phyloP scores from a whole-genome alignment of 2,797 vertebrate genomes.

The Sebastes hubbsi region DNA sequence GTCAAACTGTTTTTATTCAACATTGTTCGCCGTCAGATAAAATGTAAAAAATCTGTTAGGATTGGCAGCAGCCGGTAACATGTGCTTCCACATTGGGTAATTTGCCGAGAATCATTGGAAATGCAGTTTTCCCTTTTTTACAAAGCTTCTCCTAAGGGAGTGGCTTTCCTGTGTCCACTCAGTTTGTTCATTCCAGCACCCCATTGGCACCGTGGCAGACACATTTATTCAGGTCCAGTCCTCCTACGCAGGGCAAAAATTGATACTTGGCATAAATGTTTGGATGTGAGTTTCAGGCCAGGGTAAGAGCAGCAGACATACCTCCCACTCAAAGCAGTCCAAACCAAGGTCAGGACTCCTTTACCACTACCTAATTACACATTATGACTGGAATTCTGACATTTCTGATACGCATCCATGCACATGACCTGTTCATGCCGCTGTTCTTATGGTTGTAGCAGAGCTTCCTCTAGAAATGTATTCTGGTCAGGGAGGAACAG shows the following conservation, averaged over 20 bases:
- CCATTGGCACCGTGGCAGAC: conserved; percentile 38
- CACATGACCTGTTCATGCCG: conserved; percentile 42
- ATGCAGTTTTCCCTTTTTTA: conserved; percentile 16
- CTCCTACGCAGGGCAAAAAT: conserved; percentile 60
- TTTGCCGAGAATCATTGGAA: conserved; percentile 36
- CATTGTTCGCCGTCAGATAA: not conserved
- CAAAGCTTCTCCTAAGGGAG: conserved; percentile 32
- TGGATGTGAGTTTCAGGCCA: conserved; percentile 53
- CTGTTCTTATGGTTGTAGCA: conserved; percentile 16
- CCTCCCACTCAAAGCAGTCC: conserved; percentile 61
- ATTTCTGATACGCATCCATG: conserved; percentile 60
- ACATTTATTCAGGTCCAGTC: conserved; percentile 60
- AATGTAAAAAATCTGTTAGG: not conserved
- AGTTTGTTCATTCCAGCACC: conserved; percentile 50
- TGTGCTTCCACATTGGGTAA: not conserved
- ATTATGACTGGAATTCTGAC: conserved; percentile 63
- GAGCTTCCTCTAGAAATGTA: conserved; percentile 22
- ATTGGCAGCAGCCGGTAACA: not conserved
- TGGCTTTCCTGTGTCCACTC: conserved; percentile 48
- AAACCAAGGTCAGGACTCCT: conserved; percentile 69
- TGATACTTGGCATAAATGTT: conserved; percentile 60
- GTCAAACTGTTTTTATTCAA: not conserved
- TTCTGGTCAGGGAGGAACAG: conserved; percentile 20
- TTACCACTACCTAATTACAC: conserved; percentile 67
- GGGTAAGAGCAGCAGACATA: conserved; percentile 51